Evolutionary conservation across 2,113 vertebrate genomes (phyloP), one percentile per base, ranked within the genome.

Genomic region (Psophia crepitans): DNA sequence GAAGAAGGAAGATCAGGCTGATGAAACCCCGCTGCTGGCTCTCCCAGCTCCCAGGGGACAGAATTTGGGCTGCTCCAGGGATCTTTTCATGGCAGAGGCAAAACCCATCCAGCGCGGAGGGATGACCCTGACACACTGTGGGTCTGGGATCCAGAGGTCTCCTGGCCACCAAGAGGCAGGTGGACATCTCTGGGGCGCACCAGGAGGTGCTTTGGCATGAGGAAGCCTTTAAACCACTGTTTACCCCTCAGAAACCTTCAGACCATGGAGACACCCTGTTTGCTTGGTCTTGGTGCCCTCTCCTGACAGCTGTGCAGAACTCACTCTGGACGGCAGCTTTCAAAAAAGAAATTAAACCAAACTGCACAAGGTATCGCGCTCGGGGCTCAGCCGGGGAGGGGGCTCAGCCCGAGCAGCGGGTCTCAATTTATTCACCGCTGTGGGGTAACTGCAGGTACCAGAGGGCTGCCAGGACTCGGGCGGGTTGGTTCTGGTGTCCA

Each of bases 281-380:
- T 27, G 58, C 93, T 93, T 58, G 73, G 71, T 35, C 79, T 17
- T 90, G 77, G 80, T 92, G 96, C 95, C 95, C 93, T 92, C 96
- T 96, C 51, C 93, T 54, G 96, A 77, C 89, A 41, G 54, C 26
- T 10, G 8, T 3, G 26, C 85, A 78, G 76, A 89, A 14, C 79
- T 88, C 69, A 2, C 35, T 8, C 23, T 6, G 37, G 15, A 13
- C 2, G 1, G 58, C 35, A 11, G 46, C n/a, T 81, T 41, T 28
- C 71, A 5, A 15, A 58, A 20, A 12, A 30, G 26, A 32, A 48
- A 26, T 13, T 1, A 2, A 27, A 20, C 3, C 0, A 2, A 14
- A 12, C 30, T 14, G 19, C 8, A 0, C 1, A 5, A 75, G 11
- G 23, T 14, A n/a, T 12, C 3, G 1, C n/a, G 3, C 11, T 10